Evolutionary conservation across 2,797 vertebrate species (phyloP).

Genomic region (Argentina silus): DNA sequence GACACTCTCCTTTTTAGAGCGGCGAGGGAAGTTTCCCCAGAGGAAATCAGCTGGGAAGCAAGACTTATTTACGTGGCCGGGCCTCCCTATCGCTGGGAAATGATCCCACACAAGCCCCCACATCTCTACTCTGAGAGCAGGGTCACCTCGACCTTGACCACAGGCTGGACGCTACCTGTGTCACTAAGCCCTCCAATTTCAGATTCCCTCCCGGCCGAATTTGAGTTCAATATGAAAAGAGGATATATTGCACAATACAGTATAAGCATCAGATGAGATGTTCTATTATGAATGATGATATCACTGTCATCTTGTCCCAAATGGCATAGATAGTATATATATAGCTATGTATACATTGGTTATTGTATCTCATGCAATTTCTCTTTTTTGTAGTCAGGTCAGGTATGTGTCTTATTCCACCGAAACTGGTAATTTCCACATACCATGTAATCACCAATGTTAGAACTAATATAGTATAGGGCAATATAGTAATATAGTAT

Average conservation of each 20-base stretch:
- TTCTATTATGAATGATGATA: conserved; percentile 14
- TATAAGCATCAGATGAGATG: conserved; percentile 18
- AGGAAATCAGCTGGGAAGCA: conserved; percentile 62
- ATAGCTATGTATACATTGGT: neutral
- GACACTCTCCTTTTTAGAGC: conserved; percentile 43
- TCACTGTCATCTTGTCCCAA: conserved; percentile 17
- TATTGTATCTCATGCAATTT: neutral
- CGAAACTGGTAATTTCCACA: too few relatives aligned
- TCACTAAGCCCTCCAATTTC: conserved; percentile 54
- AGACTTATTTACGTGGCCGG: conserved; percentile 60
- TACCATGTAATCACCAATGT: too few relatives aligned
- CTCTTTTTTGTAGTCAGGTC: neutral
- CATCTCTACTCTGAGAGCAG: conserved; percentile 22
- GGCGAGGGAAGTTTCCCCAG: conserved; percentile 56
- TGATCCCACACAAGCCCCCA: conserved; percentile 51
- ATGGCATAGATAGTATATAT: conserved; percentile 2
- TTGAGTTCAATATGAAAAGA: conserved; percentile 41
- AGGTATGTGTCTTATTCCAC: neutral
- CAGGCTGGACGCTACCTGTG: conserved; percentile 41
- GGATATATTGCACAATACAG: conserved; percentile 14
- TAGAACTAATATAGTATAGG: too few relatives aligned
- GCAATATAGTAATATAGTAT: too few relatives aligned
- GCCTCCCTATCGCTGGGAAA: conserved; percentile 57
- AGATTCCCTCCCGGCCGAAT: conserved; percentile 23
- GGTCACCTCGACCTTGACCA: conserved; percentile 56